A percentile compares a stretch with the other conserved stretches of the same genome.
These are phyloP conservation scores for Manis pentadactyla DNA, from an alignment of 2,797 vertebrate genomes.

Conservation along the genomic window DNA sequence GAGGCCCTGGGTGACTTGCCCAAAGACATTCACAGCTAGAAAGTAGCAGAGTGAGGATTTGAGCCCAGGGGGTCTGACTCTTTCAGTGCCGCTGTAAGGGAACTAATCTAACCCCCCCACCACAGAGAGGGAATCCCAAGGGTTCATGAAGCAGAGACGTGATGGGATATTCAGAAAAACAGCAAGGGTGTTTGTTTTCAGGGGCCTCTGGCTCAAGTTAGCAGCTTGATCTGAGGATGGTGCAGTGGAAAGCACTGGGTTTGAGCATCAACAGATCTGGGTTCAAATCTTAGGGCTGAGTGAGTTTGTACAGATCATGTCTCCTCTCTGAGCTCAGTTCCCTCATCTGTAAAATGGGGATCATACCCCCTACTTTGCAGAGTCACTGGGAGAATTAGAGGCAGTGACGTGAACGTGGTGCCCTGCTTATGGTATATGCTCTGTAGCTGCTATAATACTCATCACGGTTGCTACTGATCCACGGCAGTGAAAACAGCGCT, in stretches of 20 bases:
- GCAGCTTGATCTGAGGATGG: neutral
- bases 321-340: neutral
- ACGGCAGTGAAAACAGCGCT: neutral
- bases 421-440: accelerated
- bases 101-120: neutral
- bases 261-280: neutral
- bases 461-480: neutral
- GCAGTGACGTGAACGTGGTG: accelerated
- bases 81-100: neutral
- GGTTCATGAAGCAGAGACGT: neutral
- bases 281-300: neutral
- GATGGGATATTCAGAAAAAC: neutral
- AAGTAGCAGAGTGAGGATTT: neutral
- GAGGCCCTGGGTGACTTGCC: neutral
- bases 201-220: neutral
- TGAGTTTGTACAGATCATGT: neutral
- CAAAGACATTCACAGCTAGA: neutral
- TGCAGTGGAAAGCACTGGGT: neutral
- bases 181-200: neutral
- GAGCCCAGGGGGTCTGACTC: neutral
- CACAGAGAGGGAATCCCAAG: neutral
- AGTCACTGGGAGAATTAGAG: too few species aligned
- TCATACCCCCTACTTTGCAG: neutral
- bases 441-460: neutral
- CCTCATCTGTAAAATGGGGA: neutral